Percentiles rank a stretch among this genome's conserved stretches.
Evolutionary conservation across 2,797 vertebrate species (phyloP).

Genomic region (Onychomys leucogaster): DNA sequence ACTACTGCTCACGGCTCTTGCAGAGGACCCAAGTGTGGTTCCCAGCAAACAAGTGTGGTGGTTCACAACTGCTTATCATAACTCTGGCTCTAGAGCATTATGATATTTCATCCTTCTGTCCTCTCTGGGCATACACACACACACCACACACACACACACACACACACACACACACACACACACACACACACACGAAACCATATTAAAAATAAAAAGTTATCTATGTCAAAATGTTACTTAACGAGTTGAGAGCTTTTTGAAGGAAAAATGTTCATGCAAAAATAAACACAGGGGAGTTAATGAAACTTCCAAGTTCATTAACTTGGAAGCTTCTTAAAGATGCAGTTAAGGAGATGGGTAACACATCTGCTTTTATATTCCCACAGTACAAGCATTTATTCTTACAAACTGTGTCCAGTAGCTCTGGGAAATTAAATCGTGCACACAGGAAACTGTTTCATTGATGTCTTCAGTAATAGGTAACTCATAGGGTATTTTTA

Average conservation of each 20-base stretch:
- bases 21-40: not conserved
- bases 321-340: not conserved
- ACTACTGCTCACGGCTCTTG: not conserved
- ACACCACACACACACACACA: no score
- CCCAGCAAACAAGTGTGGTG: not conserved
- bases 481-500: slow-evolving; percentile 68
- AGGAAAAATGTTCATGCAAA: not conserved
- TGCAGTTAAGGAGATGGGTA: not conserved
- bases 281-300: slow-evolving; percentile 45
- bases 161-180: no score
- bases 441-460: slow-evolving; percentile 32
- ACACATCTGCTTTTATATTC: slow-evolving; percentile 63
- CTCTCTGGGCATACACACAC: not conserved
- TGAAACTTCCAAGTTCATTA: not conserved
- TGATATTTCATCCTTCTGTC: not conserved
- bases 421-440: slow-evolving; percentile 73
- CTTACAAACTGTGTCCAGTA: slow-evolving; percentile 34
- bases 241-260: not conserved
- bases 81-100: not conserved
- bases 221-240: not conserved
- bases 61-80: not conserved
- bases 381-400: slow-evolving; percentile 69
- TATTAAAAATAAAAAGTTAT: not conserved
- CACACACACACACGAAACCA: not conserved
- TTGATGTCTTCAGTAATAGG: slow-evolving; percentile 46